A percentile compares a stretch with the other conserved stretches of the same genome.
Conservation (phyloP, 1,140 invertebrate genomes). For the Phymorhynchus buccinoides region DNA sequence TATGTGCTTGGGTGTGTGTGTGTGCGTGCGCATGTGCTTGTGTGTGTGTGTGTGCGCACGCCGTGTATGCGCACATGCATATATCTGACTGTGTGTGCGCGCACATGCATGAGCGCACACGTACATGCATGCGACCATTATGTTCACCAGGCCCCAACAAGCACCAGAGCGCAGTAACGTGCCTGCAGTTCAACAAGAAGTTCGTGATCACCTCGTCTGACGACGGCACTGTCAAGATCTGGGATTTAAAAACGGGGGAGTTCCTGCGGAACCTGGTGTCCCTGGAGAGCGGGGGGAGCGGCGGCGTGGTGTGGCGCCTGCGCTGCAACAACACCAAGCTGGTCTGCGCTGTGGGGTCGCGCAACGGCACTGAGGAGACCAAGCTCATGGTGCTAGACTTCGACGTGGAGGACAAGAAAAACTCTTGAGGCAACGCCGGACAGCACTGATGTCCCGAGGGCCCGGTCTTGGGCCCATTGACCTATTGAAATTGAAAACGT, state of each 20-base stretch:
- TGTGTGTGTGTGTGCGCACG: conserved; percentile 21
- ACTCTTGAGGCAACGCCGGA: too few relatives aligned
- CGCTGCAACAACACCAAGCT: conserved; percentile 95
- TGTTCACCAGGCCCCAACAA: conserved; percentile 90
- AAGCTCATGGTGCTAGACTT: conserved; percentile 98
- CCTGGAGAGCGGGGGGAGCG: conserved; percentile 92
- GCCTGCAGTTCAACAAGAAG: conserved; percentile 96
- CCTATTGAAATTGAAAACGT: too few relatives aligned
- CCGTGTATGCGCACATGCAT: too few relatives aligned
- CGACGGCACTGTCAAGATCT: conserved; percentile 98
- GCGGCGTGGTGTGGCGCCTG: conserved; percentile 99
- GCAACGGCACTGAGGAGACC: conserved; percentile 99
- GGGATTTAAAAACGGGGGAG: conserved; percentile 96
- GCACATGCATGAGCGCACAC: too few relatives aligned
- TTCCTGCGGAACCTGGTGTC: conserved; percentile 96
- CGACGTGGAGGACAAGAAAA: conserved; percentile 82
- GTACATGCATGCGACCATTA: too few relatives aligned
- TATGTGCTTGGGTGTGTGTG: not conserved
- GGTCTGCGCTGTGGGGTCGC: conserved; percentile 98
- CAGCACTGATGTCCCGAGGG: too few relatives aligned
- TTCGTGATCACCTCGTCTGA: conserved; percentile 99
- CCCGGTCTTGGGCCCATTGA: too few relatives aligned
- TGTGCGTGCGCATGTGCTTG: not conserved
- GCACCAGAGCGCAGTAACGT: conserved; percentile 98
- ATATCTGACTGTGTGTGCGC: too few relatives aligned